Conservation (phyloP, 2,797 vertebrate genomes). For the Nyctalus aviator region DNA sequence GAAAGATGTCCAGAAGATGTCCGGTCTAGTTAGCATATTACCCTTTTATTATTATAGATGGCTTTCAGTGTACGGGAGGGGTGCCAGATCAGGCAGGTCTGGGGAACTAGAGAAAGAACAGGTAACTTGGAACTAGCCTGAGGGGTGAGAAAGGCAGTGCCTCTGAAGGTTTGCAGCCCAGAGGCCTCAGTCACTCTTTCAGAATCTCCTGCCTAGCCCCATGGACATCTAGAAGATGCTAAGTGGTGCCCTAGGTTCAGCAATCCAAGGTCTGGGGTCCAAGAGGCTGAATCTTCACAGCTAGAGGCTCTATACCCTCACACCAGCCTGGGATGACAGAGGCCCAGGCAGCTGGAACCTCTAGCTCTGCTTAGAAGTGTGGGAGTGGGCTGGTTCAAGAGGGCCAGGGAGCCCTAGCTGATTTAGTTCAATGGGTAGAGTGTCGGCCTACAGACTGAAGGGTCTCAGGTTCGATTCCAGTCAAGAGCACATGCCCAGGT, state of each 20-base stretch:
- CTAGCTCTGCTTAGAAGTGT: background rate
- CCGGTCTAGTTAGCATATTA: too few relatives aligned
- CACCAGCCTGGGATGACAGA: background rate
- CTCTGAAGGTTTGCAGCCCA: background rate
- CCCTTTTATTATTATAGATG: background rate
- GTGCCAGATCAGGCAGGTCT: background rate
- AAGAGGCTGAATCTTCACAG: conserved; percentile 10
- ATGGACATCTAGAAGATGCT: background rate
- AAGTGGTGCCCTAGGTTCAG: background rate
- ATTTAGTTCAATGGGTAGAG: too few relatives aligned
- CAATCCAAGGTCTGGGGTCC: background rate
- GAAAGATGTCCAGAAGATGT: too few relatives aligned
- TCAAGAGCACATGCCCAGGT: too few relatives aligned
- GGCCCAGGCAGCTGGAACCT: background rate
- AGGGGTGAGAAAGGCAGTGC: background rate
- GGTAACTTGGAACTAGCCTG: background rate
- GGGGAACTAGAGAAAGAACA: conserved; percentile 27
- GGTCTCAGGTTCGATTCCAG: too few relatives aligned
- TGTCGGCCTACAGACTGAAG: too few relatives aligned
- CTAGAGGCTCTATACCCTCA: background rate
- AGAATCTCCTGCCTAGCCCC: background rate
- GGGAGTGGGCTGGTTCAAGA: background rate
- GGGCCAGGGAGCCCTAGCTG: background rate
- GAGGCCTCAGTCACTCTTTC: background rate
- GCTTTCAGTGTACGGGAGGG: background rate